Base-by-base conservation (phyloP, 2,797 vertebrate species). In the Coccyzus lansbergi region DNA sequence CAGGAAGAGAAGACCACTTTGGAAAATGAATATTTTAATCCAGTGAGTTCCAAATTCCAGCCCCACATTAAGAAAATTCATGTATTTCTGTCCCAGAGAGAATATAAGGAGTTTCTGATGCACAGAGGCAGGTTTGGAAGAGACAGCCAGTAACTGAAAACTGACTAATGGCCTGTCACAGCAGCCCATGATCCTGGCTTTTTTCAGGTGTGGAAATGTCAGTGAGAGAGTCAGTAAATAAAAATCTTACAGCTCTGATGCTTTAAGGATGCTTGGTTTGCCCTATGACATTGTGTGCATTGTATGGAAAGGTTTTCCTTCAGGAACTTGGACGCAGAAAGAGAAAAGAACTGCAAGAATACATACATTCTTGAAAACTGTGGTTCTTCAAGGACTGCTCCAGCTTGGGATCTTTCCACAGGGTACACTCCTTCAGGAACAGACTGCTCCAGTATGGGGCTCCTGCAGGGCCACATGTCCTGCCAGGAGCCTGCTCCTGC, bases 181-280 rank as follows among this genome's bases (percentile, higher is more conserved):
- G 40, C 1, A 4, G 36, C 49, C 56, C 62, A 14, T 63, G 38
- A 49, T 77, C 29, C 65, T 58, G 11, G 9, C 34, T 92, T 76
- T 87, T 24, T 58, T 59, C 51, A 56, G 40, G 28, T 33, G 24
- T 84, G 53, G 44, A 71, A 91, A 83, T 62, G 12, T 7, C 51
- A 49, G 31, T 56, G 28, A 31, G 52, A 82, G 38, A 60, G 16
- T 49, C 21, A 53, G 26, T 51, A 93, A 62, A 90, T 29, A 67
- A 71, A 93, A 90, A 60, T 63, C 60, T 80, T 71, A 44, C 17
- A 24, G 29, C 64, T 94, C 83, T 83, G 22, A 17, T 80, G 40
- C 21, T 86, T 96, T 64, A 84, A 88, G 62, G 63, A 76, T 69
- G 18, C 46, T 90, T 96, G 92, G 18, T 65, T 93, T 90, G 29